These are phyloP conservation scores for Harpegnathos saltator DNA, from an alignment of 1,140 invertebrate genomes.

Conservation along the genomic window DNA sequence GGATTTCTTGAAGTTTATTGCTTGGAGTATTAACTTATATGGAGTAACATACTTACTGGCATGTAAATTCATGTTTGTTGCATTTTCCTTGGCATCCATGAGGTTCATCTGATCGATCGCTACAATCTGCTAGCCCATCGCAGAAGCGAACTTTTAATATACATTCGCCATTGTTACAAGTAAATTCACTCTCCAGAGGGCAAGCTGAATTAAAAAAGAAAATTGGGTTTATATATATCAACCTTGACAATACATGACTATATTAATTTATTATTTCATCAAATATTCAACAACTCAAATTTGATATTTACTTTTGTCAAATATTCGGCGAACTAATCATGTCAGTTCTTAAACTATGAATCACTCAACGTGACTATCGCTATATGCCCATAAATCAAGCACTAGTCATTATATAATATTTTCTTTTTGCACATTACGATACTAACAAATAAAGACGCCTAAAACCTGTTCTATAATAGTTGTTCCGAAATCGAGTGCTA, in stretches of 20 bases:
- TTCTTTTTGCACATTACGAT: no score
- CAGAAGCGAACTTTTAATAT: conserved; percentile 88
- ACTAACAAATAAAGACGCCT: no score
- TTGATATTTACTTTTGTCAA: background rate
- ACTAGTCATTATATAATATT: no score
- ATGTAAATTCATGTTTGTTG: conserved; percentile 86
- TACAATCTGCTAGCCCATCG: conserved; percentile 88
- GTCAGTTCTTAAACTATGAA: no score
- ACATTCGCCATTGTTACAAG: conserved; percentile 88
- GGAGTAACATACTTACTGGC: conserved; percentile 84
- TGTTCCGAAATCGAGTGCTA: no score
- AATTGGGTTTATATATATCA: conserved; percentile 10
- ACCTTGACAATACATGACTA: background rate
- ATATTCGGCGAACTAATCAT: conserved; percentile 12
- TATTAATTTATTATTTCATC: background rate
- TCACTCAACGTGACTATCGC: no score
- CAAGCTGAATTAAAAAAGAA: conserved; percentile 85
- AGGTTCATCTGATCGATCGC: conserved; percentile 90
- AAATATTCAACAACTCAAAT: conserved; percentile 16
- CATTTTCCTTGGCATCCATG: conserved; percentile 87
- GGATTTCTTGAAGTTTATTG: no score
- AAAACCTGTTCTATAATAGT: no score
- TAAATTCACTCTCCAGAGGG: conserved; percentile 84
- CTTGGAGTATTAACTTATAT: no score
- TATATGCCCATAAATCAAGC: no score